Evolutionary conservation across 1,140 invertebrate species (phyloP), one percentile per base, ranked within the genome.

Genomic region (Mizuhopecten yessoensis): DNA sequence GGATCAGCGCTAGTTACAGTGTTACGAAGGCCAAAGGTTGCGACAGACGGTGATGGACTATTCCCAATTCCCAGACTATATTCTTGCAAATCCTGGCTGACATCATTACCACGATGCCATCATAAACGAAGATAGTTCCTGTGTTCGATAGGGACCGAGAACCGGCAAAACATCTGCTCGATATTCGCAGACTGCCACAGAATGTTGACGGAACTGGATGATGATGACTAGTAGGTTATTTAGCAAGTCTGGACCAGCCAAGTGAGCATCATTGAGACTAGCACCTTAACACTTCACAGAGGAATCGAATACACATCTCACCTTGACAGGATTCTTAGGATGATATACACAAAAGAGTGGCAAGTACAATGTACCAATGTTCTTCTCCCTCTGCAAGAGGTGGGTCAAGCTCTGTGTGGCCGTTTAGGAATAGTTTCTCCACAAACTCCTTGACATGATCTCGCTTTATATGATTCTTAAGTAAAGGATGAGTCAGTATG

Each of bases 301-400:
- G 15, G 45, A 49, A 23, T 49, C 45, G 20, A 49, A 49, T 1
- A 49, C 45, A 13, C 11, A 20, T 2, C 45, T 13, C 11, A 49
- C 20, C 45, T 13, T 20, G 11, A 17, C 45, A 20, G 11, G 11
- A 10, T 49, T 49, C 45, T 49, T 49, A 9, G 45, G 45, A 23
- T 90, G 89, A 23, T 90, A 90, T n/a, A 90, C 89, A 34, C 57
- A 45, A 39, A 90, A 90, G 9, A 90, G 57, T 34, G 89, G 89
- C 7, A 90, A 45, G 36, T 90, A n/a, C n/a, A n/a, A n/a, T n/a
- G n/a, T n/a, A 90, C 89, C 57, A 90, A 20, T 34, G 33, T 86
- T 90, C 89, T 34, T 86, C 86, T 29, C 0, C 75, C 11, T 90
- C 57, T 15, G 89, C 33, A 2, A 49, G 3, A 49, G 45, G 5